phyloP scores from a whole-genome alignment of 2,797 vertebrate genomes.

The Tachyglossus aculeatus region DNA sequence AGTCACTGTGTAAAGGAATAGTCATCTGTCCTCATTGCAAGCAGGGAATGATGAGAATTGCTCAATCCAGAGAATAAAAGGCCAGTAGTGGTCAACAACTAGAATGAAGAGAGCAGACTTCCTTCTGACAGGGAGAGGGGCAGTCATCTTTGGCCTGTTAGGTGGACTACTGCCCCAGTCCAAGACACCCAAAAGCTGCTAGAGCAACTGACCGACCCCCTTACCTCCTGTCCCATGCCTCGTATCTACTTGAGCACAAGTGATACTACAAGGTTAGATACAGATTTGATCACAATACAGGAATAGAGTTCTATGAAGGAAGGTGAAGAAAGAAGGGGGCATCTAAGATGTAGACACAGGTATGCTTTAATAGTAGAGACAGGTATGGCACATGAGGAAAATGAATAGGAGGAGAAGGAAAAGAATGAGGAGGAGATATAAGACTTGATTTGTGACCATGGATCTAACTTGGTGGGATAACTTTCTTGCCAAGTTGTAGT shows the following conservation, averaged over 20 bases:
- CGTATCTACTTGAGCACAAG: conserved; percentile 29
- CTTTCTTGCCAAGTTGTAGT: too few relatives aligned
- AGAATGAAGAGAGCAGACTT: background rate
- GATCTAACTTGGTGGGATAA: too few relatives aligned
- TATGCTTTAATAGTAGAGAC: background rate
- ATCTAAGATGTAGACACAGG: too few relatives aligned
- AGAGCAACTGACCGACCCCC: conserved; percentile 26
- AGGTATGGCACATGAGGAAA: background rate
- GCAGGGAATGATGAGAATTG: too few relatives aligned
- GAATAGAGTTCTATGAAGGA: background rate
- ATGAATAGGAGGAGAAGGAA: background rate
- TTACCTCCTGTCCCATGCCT: conserved; percentile 32
- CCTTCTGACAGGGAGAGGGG: background rate
- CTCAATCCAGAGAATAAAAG: background rate
- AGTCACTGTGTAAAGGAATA: too few relatives aligned
- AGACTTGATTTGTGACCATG: too few relatives aligned
- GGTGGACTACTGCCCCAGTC: too few relatives aligned
- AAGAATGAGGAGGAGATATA: too few relatives aligned
- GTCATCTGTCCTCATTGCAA: too few relatives aligned
- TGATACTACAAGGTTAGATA: conserved; percentile 1
- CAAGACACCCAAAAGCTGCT: too few relatives aligned
- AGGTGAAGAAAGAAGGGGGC: background rate
- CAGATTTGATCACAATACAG: background rate
- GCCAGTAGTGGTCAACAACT: background rate
- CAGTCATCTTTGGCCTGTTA: too few relatives aligned